These are phyloP conservation scores for Pseudanteris insignis DNA, from an alignment of 2,888 invertebrate species.

Conservation along the genomic window DNA sequence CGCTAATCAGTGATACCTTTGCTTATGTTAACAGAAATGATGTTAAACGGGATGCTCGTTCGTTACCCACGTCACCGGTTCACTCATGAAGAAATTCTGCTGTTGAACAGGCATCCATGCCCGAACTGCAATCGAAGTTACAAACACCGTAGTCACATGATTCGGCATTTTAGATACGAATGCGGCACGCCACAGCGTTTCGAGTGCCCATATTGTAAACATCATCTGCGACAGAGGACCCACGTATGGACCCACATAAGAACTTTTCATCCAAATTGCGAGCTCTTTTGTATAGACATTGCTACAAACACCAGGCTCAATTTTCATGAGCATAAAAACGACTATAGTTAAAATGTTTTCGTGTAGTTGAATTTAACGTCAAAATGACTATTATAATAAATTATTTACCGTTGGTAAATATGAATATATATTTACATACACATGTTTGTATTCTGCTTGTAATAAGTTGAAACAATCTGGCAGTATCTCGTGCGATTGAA, in stretches of 20 bases:
- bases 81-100: constrained; percentile 16
- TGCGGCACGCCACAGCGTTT: constrained; percentile 62
- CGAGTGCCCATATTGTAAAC: constrained; percentile 62
- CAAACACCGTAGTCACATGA: constrained; percentile 72
- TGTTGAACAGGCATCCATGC: constrained; percentile 65
- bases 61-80: constrained; percentile 19
- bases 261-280: constrained; percentile 55
- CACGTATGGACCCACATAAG: constrained; percentile 63
- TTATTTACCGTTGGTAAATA: too few relatives aligned
- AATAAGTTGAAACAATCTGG: too few relatives aligned
- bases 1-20: constrained; percentile 15
- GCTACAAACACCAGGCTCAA: constrained; percentile 52
- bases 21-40: constrained; percentile 30
- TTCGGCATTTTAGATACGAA: constrained; percentile 65
- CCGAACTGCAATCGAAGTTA: constrained; percentile 71
- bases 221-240: constrained; percentile 59
- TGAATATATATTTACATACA: too few relatives aligned
- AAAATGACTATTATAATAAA: too few relatives aligned
- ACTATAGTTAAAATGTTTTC: constrained; percentile 8
- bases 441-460: too few relatives aligned
- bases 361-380: too few relatives aligned
- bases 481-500: too few relatives aligned
- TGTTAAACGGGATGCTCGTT: constrained; percentile 25
- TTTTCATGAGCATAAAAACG: constrained; percentile 33
- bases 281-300: constrained; percentile 60